Percentiles rank a stretch among this genome's conserved stretches.
phyloP scores from a whole-genome alignment of 2,113 vertebrate species.

The Delphinapterus leucas region DNA sequence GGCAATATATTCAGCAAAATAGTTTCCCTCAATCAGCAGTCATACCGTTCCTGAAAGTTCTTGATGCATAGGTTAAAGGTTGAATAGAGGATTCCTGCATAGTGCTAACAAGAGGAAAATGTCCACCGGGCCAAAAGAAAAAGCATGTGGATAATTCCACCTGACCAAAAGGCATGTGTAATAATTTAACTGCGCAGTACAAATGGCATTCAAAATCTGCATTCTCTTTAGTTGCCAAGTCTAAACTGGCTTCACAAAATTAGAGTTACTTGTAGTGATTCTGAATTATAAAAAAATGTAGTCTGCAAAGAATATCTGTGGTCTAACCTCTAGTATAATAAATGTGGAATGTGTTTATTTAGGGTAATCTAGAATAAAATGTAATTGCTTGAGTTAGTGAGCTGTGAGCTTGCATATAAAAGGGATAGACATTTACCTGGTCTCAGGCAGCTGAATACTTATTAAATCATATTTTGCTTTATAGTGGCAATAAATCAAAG shows the following conservation, averaged over 20 bases:
- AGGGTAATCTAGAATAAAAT: neutral
- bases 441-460: neutral
- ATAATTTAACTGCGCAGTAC: neutral
- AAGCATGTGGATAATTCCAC: neutral
- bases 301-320: neutral
- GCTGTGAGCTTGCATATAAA: neutral
- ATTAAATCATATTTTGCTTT: neutral
- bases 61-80: neutral
- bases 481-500: neutral
- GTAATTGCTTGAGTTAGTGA: neutral
- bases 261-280: neutral
- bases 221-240: neutral
- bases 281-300: neutral
- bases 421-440: neutral
- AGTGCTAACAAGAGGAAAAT: neutral
- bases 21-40: neutral
- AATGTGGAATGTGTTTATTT: neutral
- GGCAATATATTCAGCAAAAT: neutral
- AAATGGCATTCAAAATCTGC: neutral
- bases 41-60: neutral
- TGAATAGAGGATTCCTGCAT: neutral
- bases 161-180: neutral
- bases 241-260: neutral
- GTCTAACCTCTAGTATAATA: neutral
- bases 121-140: neutral